These are phyloP conservation scores for Vidua chalybeata DNA, from an alignment of 2,113 vertebrate genomes.

Conservation along the genomic window DNA sequence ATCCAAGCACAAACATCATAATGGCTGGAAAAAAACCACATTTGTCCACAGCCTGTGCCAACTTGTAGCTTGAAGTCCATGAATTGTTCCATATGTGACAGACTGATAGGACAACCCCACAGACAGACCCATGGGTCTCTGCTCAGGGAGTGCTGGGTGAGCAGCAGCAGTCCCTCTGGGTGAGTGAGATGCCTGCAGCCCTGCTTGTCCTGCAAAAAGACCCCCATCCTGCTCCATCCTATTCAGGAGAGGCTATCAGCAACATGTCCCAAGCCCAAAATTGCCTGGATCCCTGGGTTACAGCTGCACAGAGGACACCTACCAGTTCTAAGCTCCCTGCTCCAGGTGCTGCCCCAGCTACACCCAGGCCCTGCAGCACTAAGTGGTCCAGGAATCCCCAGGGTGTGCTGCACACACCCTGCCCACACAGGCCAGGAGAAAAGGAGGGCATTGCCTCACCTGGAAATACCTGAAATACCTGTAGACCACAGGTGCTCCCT, in stretches of 20 bases:
- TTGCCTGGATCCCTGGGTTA: neutral
- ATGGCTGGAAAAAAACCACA: neutral
- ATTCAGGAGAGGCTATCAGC: neutral
- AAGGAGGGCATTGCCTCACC: neutral
- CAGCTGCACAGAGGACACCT: accelerated
- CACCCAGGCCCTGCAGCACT: neutral
- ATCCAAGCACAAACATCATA: constrained; percentile 5
- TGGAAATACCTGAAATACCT: constrained; percentile 59
- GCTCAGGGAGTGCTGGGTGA: neutral
- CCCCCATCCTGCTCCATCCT: neutral
- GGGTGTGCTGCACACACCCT: neutral
- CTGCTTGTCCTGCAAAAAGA: neutral
- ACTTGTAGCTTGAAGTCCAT: neutral
- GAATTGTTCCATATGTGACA: neutral
- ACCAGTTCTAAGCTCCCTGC: neutral
- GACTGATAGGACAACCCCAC: neutral
- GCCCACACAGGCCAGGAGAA: neutral
- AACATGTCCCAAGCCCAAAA: neutral
- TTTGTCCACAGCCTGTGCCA: neutral
- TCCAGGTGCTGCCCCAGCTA: neutral
- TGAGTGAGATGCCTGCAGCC: neutral
- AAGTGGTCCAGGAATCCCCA: accelerated
- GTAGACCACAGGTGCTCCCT: neutral
- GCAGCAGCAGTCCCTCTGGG: neutral
- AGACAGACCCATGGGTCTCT: accelerated